A percentile compares a stretch with the other conserved stretches of the same genome.
phyloP scores from a whole-genome alignment of 2,888 invertebrate species.

The Ectobius pallidus region DNA sequence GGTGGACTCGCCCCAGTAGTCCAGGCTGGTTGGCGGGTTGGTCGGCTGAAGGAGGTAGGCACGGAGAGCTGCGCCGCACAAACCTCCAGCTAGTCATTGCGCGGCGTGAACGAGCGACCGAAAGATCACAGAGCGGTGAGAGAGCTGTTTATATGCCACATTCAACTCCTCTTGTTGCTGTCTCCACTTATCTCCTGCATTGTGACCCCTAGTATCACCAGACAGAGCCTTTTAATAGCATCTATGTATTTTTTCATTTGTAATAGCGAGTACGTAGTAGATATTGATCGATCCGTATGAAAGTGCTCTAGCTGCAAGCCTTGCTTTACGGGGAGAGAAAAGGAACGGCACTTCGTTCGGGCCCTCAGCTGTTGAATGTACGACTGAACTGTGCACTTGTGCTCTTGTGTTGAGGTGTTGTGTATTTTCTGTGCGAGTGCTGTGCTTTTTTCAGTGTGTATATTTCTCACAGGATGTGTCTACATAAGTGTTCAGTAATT shows the following conservation, averaged over 20 bases:
- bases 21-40: not conserved
- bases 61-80: not conserved
- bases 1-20: constrained; percentile 13
- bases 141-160: not conserved
- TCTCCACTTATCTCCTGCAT: not conserved
- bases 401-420: too few relatives aligned
- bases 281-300: not conserved
- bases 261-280: not conserved
- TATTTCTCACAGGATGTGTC: too few relatives aligned
- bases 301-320: not conserved
- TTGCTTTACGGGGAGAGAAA: not conserved
- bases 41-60: not conserved
- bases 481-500: too few relatives aligned
- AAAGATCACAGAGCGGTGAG: not conserved
- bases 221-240: not conserved
- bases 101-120: not conserved
- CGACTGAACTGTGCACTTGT: not conserved
- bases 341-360: not conserved
- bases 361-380: not conserved
- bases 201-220: not conserved
- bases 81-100: not conserved
- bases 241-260: not conserved
- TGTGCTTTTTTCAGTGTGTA: too few relatives aligned
- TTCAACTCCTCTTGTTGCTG: not conserved
- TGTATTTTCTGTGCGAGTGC: too few relatives aligned